These are phyloP conservation scores for Selene dorsalis DNA, from an alignment of 2,797 vertebrate species.

Conservation along the genomic window DNA sequence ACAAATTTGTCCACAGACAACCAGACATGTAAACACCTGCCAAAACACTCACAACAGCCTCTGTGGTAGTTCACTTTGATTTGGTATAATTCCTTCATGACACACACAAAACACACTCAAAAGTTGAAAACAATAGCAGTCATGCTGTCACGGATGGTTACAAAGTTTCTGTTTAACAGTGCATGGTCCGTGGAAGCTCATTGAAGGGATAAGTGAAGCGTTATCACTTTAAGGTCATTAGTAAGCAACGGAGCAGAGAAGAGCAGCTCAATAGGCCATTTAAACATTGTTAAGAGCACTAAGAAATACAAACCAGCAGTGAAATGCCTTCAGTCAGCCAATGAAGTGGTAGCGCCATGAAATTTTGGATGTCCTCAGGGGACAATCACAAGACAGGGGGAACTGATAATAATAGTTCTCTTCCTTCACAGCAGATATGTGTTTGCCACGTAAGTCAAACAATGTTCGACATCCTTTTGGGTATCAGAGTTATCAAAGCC, in stretches of 20 bases:
- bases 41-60: neutral
- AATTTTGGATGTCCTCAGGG: slow-evolving; percentile 43
- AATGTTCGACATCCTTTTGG: slow-evolving; percentile 7
- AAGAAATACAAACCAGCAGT: slow-evolving; percentile 51
- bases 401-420: slow-evolving; percentile 12
- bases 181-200: slow-evolving; percentile 16
- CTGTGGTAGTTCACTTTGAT: too few relatives aligned
- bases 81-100: too few relatives aligned
- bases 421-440: slow-evolving; percentile 7
- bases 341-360: slow-evolving; percentile 32
- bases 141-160: neutral
- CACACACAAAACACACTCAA: neutral
- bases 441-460: slow-evolving; percentile 3
- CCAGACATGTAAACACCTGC: neutral
- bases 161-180: slow-evolving; percentile 32
- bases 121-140: neutral
- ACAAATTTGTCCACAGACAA: neutral
- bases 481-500: neutral
- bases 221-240: slow-evolving; percentile 63
- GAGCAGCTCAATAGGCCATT: slow-evolving; percentile 68
- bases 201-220: slow-evolving; percentile 50
- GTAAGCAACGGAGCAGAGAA: slow-evolving; percentile 58
- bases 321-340: slow-evolving; percentile 50
- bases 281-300: slow-evolving; percentile 62
- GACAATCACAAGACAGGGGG: slow-evolving; percentile 19